These are phyloP conservation scores for silkworm (Bombyx mori) DNA, from an alignment of 1,140 invertebrate genomes.

Conservation along the genomic window DNA sequence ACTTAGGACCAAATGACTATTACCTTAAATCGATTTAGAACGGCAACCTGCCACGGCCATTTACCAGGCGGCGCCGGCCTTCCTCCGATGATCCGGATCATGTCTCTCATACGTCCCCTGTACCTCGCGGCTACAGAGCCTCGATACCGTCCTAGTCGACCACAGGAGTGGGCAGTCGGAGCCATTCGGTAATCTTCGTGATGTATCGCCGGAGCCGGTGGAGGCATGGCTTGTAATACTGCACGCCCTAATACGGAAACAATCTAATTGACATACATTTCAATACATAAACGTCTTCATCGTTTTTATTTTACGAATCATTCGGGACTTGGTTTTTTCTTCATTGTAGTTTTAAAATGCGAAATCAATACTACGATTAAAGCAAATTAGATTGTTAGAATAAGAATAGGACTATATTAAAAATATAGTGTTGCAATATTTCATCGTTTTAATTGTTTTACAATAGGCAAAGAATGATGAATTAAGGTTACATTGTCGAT, in stretches of 20 bases:
- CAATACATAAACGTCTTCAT: neutral
- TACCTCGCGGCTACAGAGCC: conserved; percentile 24
- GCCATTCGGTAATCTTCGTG: conserved; percentile 30
- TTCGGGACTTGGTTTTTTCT: no score
- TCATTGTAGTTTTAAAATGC: no score
- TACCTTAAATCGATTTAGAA: conserved; percentile 86
- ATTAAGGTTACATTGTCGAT: no score
- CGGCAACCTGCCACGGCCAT: conserved; percentile 96
- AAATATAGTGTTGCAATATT: no score
- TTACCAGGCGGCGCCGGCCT: conserved; percentile 80
- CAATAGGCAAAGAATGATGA: no score
- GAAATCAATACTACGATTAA: no score
- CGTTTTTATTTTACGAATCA: neutral
- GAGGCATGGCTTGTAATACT: conserved; percentile 42
- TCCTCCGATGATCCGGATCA: conserved; percentile 90
- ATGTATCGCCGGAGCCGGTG: conserved; percentile 35
- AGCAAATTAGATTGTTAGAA: no score
- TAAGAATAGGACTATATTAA: no score
- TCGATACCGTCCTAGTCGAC: conserved; percentile 34
- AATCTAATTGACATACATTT: neutral
- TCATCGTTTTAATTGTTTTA: no score
- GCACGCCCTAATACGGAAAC: neutral
- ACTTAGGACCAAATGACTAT: no score
- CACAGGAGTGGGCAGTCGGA: conserved; percentile 23
- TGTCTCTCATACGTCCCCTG: conserved; percentile 49